Conservation (phyloP, 2,888 invertebrate species). For the Meteorus colon region DNA sequence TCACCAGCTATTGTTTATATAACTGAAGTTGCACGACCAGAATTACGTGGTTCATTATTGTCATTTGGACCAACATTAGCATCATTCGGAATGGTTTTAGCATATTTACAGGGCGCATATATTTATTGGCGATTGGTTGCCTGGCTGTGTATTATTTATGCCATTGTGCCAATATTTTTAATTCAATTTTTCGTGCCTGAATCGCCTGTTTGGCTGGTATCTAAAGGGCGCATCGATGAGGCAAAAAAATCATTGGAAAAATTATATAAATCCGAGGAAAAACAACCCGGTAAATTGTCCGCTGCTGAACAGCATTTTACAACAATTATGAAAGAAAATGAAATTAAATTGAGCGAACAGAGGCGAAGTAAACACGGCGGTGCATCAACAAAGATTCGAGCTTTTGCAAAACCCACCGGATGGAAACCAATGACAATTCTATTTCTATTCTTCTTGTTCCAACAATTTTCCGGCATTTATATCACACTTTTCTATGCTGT, state of each 20-base stretch:
- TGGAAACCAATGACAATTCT: conserved; percentile 77
- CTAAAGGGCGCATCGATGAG: conserved; percentile 75
- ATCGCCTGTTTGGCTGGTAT: conserved; percentile 78
- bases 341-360: conserved; percentile 73
- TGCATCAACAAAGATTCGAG: conserved; percentile 67
- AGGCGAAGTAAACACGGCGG: conserved; percentile 69
- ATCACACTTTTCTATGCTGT: conserved; percentile 79
- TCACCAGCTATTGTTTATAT: conserved; percentile 79
- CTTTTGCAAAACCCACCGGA: conserved; percentile 76
- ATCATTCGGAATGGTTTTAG: conserved; percentile 78
- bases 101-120: conserved; percentile 76
- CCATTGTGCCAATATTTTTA: conserved; percentile 74
- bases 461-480: conserved; percentile 79
- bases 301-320: conserved; percentile 75
- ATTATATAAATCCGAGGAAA: conserved; percentile 62
- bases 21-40: conserved; percentile 78
- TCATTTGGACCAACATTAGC: conserved; percentile 77
- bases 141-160: conserved; percentile 76
- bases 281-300: conserved; percentile 56
- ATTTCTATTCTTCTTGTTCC: conserved; percentile 76
- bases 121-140: conserved; percentile 76
- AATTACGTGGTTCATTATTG: conserved; percentile 77
- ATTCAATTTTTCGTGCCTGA: conserved; percentile 76
- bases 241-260: conserved; percentile 75
- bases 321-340: conserved; percentile 75